Conservation (phyloP, 2,797 vertebrate genomes). For the Malurus leucopterus region DNA sequence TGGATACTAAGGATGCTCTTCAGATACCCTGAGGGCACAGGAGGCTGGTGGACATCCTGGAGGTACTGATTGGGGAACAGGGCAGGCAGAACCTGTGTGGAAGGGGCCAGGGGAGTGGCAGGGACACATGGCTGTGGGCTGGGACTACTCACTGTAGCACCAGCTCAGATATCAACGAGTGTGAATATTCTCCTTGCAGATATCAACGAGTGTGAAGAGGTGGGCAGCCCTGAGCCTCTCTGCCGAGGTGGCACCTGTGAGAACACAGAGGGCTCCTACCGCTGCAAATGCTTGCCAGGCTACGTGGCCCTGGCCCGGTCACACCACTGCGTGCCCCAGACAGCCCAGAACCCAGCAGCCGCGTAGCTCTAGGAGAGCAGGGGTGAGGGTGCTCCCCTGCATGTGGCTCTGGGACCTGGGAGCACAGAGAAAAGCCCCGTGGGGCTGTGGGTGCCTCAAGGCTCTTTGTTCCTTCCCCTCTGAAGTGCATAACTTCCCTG, state of each 20-base stretch:
- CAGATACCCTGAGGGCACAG: not conserved
- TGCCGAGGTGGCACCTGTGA: slow-evolving; percentile 83
- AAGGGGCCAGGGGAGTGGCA: fast-evolving
- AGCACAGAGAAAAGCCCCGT: not conserved
- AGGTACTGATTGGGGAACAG: not conserved
- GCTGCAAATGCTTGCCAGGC: slow-evolving; percentile 84
- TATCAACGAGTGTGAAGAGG: slow-evolving; percentile 91
- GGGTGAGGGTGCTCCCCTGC: not conserved
- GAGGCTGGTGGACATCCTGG: not conserved
- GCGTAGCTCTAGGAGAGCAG: not conserved
- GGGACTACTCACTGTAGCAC: not conserved
- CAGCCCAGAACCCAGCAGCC: slow-evolving; percentile 9
- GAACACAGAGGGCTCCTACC: slow-evolving; percentile 92
- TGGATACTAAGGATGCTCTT: not conserved
- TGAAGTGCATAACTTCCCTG: not conserved
- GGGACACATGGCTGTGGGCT: not conserved
- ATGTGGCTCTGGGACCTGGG: not conserved
- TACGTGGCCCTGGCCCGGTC: slow-evolving; percentile 79
- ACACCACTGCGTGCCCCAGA: slow-evolving; percentile 78
- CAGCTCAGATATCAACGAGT: slow-evolving; percentile 83
- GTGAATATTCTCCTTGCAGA: slow-evolving; percentile 78
- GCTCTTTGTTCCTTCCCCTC: not conserved
- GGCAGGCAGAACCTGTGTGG: not conserved
- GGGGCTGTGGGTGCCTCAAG: not conserved
- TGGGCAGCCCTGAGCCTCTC: slow-evolving; percentile 79